Evolutionary conservation across 2,113 vertebrate species (phyloP), one percentile per base, ranked within the genome.

Genomic region (Furnarius figulus): DNA sequence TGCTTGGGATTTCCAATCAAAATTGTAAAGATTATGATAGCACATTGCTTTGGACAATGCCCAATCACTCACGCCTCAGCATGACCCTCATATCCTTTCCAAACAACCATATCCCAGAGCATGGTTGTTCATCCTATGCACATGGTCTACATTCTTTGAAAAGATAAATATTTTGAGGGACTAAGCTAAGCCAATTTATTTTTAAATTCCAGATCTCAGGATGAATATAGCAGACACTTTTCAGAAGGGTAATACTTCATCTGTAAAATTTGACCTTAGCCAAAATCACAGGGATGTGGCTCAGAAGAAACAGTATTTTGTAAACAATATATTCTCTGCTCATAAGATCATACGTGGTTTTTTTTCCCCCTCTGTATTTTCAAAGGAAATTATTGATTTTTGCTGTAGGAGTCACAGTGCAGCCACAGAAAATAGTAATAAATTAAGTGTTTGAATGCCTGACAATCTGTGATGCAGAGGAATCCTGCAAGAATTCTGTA

Each of bases 151-250:
- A 24, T 49, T 87, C n/a, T 70, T 91, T 82, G 40, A 74, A 95
- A 70, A 68, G 68, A 93, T 74, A 86, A 90, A 91, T 65, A 50
- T 85, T 90, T 63, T 71, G 44, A 77, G 30, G 56, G 35, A 67
- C 61, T 52, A 87, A 78, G 37, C 31, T 58, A 89, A 94, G n/a
- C 31, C 0, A 8, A 90, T 95, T 93, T 94, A 62, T 90, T 88
- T 92, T 86, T 68, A 85, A 89, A 75, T 90, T 78, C 52, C 56
- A 78, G 31, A 83, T 92, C 73, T 92, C 83, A 78, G 84, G 92
- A 72, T 52, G 21, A 18, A 56, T 67, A 81, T 89, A 18, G 73
- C 58, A 89, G 91, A 82, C 18, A 44, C 25, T 96, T 88, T 88
- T 82, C 63, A 82, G 65, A 96, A 90, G 73, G 27, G 24, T 71